A percentile compares a stretch with the other conserved stretches of the same genome.
phyloP scores from a whole-genome alignment of 2,888 invertebrate genomes.

The Oxystoma pomonae region DNA sequence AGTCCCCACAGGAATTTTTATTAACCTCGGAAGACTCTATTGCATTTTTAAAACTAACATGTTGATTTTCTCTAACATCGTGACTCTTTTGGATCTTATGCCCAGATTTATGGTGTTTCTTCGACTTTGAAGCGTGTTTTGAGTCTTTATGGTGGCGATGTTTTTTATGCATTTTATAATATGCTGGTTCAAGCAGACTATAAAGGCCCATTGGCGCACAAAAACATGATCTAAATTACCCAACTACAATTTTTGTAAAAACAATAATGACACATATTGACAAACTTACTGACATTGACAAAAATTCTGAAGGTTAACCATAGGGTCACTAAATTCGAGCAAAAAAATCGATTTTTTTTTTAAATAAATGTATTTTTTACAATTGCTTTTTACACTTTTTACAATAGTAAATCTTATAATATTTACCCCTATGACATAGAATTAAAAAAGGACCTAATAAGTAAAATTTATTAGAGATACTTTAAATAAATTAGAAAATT shows the following conservation, averaged over 20 bases:
- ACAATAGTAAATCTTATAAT: slow-evolving; percentile 33
- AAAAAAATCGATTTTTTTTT: slow-evolving; percentile 13
- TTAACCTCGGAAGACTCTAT: background rate
- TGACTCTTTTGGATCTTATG: background rate
- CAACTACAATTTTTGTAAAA: too few species aligned
- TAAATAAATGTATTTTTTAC: slow-evolving; percentile 32
- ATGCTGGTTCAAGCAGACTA: too few species aligned
- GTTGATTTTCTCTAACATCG: background rate
- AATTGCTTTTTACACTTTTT: slow-evolving; percentile 38
- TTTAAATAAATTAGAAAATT: too few species aligned
- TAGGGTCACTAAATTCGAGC: too few species aligned
- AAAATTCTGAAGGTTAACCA: too few species aligned
- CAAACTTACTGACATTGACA: too few species aligned
- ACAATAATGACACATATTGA: too few species aligned
- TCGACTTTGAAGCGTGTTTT: background rate
- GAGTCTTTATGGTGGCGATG: background rate
- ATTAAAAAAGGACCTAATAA: too few species aligned
- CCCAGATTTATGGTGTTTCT: background rate
- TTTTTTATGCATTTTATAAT: background rate
- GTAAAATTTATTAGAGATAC: too few species aligned
- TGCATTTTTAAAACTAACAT: background rate
- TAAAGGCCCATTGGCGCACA: too few species aligned
- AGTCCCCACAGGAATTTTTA: background rate
- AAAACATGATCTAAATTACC: too few species aligned
- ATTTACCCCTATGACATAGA: slow-evolving; percentile 6